Conservation (phyloP, 2,888 invertebrate genomes). For the Stenurella melanura region DNA sequence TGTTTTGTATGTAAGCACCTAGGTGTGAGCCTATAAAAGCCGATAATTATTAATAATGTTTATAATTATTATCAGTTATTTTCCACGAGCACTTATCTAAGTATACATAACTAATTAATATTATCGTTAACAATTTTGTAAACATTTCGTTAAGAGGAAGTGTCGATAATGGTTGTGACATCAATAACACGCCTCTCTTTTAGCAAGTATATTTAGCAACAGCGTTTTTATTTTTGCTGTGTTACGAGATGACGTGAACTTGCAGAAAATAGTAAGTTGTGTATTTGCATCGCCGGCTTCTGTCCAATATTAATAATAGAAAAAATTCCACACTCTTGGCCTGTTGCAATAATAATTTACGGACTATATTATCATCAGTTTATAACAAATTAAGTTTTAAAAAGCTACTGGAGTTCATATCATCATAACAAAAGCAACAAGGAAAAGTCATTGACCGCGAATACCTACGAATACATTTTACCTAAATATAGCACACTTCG, state of each 20-base stretch:
- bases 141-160: not conserved
- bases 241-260: not conserved
- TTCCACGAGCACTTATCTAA: not conserved
- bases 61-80: not conserved
- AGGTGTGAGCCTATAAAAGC: not conserved
- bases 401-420: no score
- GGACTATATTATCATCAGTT: not conserved
- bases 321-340: not conserved
- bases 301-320: not conserved
- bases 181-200: not conserved
- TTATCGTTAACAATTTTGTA: not conserved
- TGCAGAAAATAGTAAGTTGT: not conserved
- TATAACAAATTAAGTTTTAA: not conserved
- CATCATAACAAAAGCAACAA: no score
- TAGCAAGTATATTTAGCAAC: not conserved
- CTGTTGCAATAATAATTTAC: not conserved
- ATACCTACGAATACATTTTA: no score
- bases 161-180: not conserved
- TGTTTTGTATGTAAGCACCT: no score
- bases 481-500: no score
- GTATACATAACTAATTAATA: not conserved
- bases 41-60: not conserved
- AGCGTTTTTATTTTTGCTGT: not conserved
- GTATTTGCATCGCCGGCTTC: not conserved
- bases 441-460: no score